Conservation (phyloP, 2,113 vertebrate species). For the Morone chrysops region DNA sequence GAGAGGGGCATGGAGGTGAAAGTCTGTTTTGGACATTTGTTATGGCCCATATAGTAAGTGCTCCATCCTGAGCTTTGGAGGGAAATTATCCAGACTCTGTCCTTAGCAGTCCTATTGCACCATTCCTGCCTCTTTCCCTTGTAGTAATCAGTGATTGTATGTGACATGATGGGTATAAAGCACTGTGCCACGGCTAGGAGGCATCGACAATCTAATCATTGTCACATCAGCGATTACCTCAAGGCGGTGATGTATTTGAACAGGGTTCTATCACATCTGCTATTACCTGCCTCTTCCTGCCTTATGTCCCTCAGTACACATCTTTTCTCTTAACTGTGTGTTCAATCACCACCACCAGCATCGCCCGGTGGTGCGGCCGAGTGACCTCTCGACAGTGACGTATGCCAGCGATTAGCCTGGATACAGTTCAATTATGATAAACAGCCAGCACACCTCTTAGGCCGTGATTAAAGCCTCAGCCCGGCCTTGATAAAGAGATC, state of each 20-base stretch:
- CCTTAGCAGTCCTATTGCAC: slow-evolving; percentile 20
- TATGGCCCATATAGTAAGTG: slow-evolving; percentile 29
- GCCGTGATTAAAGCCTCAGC: slow-evolving; percentile 92
- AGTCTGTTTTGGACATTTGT: slow-evolving; percentile 47
- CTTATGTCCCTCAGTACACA: slow-evolving; percentile 65
- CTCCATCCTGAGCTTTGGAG: slow-evolving; percentile 18
- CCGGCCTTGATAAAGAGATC: slow-evolving; percentile 94
- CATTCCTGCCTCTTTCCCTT: slow-evolving; percentile 35
- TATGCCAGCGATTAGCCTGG: slow-evolving; percentile 93
- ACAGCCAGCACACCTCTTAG: slow-evolving; percentile 92
- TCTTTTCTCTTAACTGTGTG: slow-evolving; percentile 72
- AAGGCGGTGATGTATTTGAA: slow-evolving; percentile 69
- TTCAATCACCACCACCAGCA: slow-evolving; percentile 78
- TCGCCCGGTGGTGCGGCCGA: slow-evolving; percentile 68
- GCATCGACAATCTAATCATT: slow-evolving; percentile 75
- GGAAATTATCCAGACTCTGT: slow-evolving; percentile 26
- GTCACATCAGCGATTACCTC: slow-evolving; percentile 73
- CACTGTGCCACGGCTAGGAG: slow-evolving; percentile 47
- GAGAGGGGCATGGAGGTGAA: slow-evolving; percentile 49
- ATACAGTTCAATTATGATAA: slow-evolving; percentile 97
- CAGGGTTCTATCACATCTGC: slow-evolving; percentile 68
- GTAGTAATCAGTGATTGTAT: slow-evolving; percentile 63
- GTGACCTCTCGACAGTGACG: slow-evolving; percentile 89
- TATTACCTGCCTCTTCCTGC: slow-evolving; percentile 71
- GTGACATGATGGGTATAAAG: slow-evolving; percentile 69